Conservation (phyloP, 2,888 invertebrate species). For the Diaphora mendica region DNA sequence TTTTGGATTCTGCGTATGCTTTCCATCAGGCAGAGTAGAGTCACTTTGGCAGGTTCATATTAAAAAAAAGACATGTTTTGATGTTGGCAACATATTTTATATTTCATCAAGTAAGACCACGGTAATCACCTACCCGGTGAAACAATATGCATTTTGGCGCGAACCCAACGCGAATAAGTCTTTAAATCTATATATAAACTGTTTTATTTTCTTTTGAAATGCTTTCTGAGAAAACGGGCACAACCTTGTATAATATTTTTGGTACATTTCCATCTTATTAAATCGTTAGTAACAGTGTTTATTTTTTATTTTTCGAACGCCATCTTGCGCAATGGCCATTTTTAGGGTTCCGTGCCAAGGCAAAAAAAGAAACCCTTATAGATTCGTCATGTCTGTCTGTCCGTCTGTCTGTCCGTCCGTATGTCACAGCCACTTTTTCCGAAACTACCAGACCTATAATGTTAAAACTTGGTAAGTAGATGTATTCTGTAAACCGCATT, state of each 20-base stretch:
- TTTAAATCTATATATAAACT: neutral
- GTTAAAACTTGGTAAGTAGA: no score
- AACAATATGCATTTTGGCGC: conserved; percentile 8
- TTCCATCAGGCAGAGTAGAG: no score
- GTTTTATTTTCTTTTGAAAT: conserved; percentile 1
- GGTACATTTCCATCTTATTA: conserved; percentile 8
- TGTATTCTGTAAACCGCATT: no score
- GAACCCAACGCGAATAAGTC: conserved; percentile 3
- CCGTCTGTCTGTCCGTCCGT: no score
- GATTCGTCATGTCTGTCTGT: no score
- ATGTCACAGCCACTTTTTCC: no score
- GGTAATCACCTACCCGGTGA: neutral
- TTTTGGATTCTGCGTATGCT: no score
- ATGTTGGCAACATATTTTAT: no score
- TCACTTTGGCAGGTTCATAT: no score
- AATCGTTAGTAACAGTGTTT: neutral
- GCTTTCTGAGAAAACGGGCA: conserved; percentile 1
- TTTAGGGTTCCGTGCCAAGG: neutral
- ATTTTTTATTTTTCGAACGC: neutral
- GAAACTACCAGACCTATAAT: no score
- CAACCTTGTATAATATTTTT: conserved; percentile 7
- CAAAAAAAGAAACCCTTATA: no score
- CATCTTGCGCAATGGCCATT: neutral
- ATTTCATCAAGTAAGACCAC: neutral
- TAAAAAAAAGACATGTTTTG: no score